Conservation (phyloP, 2,113 vertebrate genomes). For the Herpetotheres cachinnans region DNA sequence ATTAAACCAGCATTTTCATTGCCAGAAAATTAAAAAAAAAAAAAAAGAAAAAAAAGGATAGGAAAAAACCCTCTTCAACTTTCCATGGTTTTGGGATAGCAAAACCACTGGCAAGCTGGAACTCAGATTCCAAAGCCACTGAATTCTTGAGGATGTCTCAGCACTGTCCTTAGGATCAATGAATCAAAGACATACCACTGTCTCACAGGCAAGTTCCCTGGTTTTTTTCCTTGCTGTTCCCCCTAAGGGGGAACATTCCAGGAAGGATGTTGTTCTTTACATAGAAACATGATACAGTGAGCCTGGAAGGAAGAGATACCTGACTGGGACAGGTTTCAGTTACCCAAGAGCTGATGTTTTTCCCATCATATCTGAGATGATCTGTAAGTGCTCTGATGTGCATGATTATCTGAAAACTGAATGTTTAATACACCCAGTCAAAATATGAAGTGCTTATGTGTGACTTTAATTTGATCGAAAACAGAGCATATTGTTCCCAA, state of each 20-base stretch:
- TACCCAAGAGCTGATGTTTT: background rate
- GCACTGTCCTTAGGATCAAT: background rate
- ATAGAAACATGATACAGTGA: slow-evolving; percentile 1
- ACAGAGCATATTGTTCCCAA: background rate
- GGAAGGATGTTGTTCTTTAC: slow-evolving; percentile 2
- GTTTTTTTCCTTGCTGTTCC: background rate
- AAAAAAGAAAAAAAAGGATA: fast-evolving
- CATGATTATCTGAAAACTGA: background rate
- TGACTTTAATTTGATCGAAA: background rate
- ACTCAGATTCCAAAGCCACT: background rate
- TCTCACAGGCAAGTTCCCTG: background rate
- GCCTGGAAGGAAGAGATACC: slow-evolving; percentile 6
- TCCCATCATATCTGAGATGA: background rate
- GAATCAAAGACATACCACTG: slow-evolving; percentile 20
- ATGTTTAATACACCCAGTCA: background rate
- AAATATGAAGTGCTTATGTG: background rate
- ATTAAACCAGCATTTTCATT: background rate
- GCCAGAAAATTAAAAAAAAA: background rate
- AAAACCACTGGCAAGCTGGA: background rate
- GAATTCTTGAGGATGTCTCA: background rate
- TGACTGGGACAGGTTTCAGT: background rate
- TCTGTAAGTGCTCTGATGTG: background rate
- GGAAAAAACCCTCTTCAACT: background rate
- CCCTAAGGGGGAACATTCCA: slow-evolving; percentile 41
- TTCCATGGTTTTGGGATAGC: background rate